Conservation (phyloP, 2,888 invertebrate genomes). For the Erannis defoliaria region DNA sequence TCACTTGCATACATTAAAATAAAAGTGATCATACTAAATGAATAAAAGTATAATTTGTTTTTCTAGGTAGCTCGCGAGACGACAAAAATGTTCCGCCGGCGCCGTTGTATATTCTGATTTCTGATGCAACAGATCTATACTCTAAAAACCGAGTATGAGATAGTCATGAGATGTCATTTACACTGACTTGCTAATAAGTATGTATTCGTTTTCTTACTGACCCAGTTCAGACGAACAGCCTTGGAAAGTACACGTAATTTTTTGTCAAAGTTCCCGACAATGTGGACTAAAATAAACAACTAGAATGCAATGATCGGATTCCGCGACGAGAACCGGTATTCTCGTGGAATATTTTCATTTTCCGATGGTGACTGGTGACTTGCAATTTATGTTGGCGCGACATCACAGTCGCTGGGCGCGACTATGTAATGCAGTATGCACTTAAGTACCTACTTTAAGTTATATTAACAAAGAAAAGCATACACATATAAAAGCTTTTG, state of each 20-base stretch:
- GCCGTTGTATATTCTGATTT: not conserved
- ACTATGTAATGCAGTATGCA: no score
- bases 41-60: not conserved
- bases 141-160: slow-evolving; percentile 4
- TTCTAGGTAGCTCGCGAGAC: not conserved
- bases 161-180: slow-evolving; percentile 34
- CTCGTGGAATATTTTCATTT: slow-evolving; percentile 33
- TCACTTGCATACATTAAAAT: no score
- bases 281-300: slow-evolving; percentile 24
- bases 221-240: slow-evolving; percentile 53
- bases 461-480: not conserved
- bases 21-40: no score
- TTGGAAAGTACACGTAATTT: slow-evolving; percentile 41
- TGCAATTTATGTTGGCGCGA: slow-evolving; percentile 6
- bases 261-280: slow-evolving; percentile 35
- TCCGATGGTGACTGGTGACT: slow-evolving; percentile 10
- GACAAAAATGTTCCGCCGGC: no score
- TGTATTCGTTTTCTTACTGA: slow-evolving; percentile 51
- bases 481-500: no score
- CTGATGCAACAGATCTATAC: slow-evolving; percentile 6
- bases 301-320: slow-evolving; percentile 29
- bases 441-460: not conserved
- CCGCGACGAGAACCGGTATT: slow-evolving; percentile 29
- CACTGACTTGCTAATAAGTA: slow-evolving; percentile 47
- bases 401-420: no score